phyloP scores from a whole-genome alignment of 1,140 invertebrate genomes.

The Episyrphus balteatus region DNA sequence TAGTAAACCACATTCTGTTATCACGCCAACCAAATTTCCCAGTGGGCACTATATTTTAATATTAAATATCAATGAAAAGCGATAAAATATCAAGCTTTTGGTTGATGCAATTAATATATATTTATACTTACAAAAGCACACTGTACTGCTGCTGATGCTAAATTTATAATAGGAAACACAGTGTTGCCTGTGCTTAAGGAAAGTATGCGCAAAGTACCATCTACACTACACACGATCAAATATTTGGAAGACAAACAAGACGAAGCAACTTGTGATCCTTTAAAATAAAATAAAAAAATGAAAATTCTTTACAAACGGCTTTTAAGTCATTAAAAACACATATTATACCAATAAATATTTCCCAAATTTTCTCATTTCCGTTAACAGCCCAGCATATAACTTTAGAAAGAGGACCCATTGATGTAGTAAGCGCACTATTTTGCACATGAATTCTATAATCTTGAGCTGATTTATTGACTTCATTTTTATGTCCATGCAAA shows the following conservation, averaged over 20 bases:
- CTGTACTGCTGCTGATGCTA: slow-evolving; percentile 21
- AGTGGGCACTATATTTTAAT: slow-evolving; percentile 18
- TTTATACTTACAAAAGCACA: slow-evolving; percentile 29
- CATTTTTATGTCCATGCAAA: slow-evolving; percentile 15
- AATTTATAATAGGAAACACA: slow-evolving; percentile 25
- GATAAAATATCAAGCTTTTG: too few relatives aligned
- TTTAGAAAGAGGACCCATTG: slow-evolving; percentile 23
- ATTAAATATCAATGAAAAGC: not conserved
- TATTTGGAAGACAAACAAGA: slow-evolving; percentile 32
- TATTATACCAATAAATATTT: slow-evolving; percentile 10
- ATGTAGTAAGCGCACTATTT: slow-evolving; percentile 25
- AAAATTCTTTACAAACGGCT: slow-evolving; percentile 8
- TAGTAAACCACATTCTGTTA: slow-evolving; percentile 27
- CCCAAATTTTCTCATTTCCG: slow-evolving; percentile 9
- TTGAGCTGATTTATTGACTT: slow-evolving; percentile 20
- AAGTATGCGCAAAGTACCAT: slow-evolving; percentile 28
- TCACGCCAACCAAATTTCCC: slow-evolving; percentile 23
- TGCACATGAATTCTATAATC: slow-evolving; percentile 27
- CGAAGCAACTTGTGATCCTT: slow-evolving; percentile 29
- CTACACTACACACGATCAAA: slow-evolving; percentile 28
- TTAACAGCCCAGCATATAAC: slow-evolving; percentile 13
- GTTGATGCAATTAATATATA: not conserved
- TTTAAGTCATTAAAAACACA: not conserved
- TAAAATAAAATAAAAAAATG: slow-evolving; percentile 16
- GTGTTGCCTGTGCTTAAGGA: slow-evolving; percentile 22